phyloP scores from a whole-genome alignment of 2,888 invertebrate species.

The Capitulum mitella region DNA sequence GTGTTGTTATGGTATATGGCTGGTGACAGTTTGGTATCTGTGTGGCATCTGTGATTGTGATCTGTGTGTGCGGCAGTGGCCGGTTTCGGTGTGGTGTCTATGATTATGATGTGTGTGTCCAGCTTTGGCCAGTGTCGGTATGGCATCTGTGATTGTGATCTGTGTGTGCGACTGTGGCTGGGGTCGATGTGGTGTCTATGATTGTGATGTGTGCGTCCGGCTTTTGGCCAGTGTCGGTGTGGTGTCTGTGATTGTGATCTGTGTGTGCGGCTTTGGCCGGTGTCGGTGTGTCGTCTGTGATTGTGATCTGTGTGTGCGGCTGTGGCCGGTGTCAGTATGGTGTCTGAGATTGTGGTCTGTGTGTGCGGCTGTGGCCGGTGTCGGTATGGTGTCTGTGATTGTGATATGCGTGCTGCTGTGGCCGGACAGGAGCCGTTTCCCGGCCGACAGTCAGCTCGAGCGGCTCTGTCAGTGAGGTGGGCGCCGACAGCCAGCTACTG shows the following conservation, averaged over 20 bases:
- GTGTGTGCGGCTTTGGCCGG: too few relatives aligned
- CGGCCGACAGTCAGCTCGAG: slow-evolving; percentile 1
- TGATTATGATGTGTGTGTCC: not conserved
- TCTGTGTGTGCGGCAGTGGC: not conserved
- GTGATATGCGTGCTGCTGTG: too few relatives aligned
- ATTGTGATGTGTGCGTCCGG: not conserved
- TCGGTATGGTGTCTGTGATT: not conserved
- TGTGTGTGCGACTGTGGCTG: not conserved
- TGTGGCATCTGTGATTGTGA: not conserved
- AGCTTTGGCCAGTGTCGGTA: too few relatives aligned
- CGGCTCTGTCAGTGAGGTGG: slow-evolving; percentile 33
- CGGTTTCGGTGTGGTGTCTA: not conserved
- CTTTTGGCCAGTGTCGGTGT: too few relatives aligned
- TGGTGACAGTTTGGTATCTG: too few relatives aligned
- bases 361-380: too few relatives aligned
- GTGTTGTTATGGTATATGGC: too few relatives aligned
- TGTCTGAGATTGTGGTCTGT: not conserved
- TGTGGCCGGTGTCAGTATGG: not conserved
- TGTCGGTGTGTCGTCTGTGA: not conserved
- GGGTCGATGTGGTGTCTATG: not conserved
- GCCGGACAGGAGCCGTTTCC: not conserved
- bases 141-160: not conserved
- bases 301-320: not conserved
- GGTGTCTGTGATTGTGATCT: not conserved
- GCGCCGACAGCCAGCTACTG: slow-evolving; percentile 81